Percentiles rank a stretch among this genome's conserved stretches.
These are phyloP conservation scores for Mylabris phalerata DNA, from an alignment of 1,140 invertebrate species.

Conservation along the genomic window DNA sequence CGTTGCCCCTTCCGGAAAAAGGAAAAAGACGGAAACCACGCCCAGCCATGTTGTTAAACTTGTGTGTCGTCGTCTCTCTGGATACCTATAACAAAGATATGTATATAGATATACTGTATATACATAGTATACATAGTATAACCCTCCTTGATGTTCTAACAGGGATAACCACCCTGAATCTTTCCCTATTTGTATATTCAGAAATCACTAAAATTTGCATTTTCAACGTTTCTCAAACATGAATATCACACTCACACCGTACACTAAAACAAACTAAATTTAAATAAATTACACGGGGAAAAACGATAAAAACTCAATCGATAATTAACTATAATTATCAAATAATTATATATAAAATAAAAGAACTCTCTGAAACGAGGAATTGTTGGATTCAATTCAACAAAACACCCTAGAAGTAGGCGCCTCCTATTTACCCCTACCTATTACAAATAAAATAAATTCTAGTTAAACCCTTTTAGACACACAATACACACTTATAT, in stretches of 20 bases:
- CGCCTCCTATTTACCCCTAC: constrained; percentile 16
- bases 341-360: too few species aligned
- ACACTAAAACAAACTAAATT: too few species aligned
- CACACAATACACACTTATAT: too few species aligned
- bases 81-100: constrained; percentile 17
- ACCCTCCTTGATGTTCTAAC: constrained; percentile 14
- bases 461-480: constrained; percentile 3
- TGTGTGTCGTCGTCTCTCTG: constrained; percentile 17
- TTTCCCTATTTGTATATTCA: constrained; percentile 31
- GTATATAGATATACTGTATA: background rate
- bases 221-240: constrained; percentile 4
- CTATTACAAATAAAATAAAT: constrained; percentile 8
- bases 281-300: too few species aligned
- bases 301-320: too few species aligned
- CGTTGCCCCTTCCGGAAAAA: constrained; percentile 32
- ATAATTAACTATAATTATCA: too few species aligned
- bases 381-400: constrained; percentile 1
- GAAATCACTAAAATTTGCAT: constrained; percentile 28
- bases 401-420: constrained; percentile 2
- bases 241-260: too few species aligned
- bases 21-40: constrained; percentile 25
- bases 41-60: constrained; percentile 41
- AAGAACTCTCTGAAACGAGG: background rate
- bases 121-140: constrained; percentile 21
- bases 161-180: constrained; percentile 22